Evolutionary conservation across 2,888 invertebrate species (phyloP), one percentile per base, ranked within the genome.

Genomic region (Ochropleura plecta): DNA sequence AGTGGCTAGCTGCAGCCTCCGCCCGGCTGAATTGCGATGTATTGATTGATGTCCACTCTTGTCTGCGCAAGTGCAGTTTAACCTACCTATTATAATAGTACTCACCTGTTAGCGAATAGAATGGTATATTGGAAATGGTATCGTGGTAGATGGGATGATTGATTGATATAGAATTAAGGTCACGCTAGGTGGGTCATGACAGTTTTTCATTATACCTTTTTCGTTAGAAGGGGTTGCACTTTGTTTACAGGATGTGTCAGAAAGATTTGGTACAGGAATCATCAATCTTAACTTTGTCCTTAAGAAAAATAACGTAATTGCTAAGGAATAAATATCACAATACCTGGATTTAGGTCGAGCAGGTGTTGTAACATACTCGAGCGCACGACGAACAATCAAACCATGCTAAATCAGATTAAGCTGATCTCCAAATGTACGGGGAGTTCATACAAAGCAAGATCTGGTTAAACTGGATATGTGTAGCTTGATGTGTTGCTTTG

Each of bases 21-120:
- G 55, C 62, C 57, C 63, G 16, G 60, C 46, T 49, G n/a, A 55
- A 49, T 60, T 60, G 40, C 53, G 8, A 60, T 73, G 30, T 78
- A 78, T 72, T 81, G 77, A 78, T 81, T 78, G 55, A 81, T 63
- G 76, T n/a, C 18, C 20, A 55, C 60, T 49, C 81, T 78, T 62
- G 40, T 66, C 62, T 78, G 78, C 78, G 78, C 78, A 78, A 78
- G 78, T 78, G 78, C 78, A 78, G 81, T 80, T 74, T 40, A 57
- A 20, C 7, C 7, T 42, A 77, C 49, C 63, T 63, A 16, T 9
- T 62, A 44, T 12, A 7, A 44, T 40, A 74, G 20, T 14, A 44
- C 53, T 53, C 30, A 73, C 48, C 60, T 65, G 80, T 40, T 48
- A 14, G 42, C 46, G 12, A 48, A 30, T 48, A 30, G 14, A 64